A percentile compares a stretch with the other conserved stretches of the same genome.
These are phyloP conservation scores for Pluvianellus socialis DNA, from an alignment of 2,113 vertebrate species.

Conservation along the genomic window DNA sequence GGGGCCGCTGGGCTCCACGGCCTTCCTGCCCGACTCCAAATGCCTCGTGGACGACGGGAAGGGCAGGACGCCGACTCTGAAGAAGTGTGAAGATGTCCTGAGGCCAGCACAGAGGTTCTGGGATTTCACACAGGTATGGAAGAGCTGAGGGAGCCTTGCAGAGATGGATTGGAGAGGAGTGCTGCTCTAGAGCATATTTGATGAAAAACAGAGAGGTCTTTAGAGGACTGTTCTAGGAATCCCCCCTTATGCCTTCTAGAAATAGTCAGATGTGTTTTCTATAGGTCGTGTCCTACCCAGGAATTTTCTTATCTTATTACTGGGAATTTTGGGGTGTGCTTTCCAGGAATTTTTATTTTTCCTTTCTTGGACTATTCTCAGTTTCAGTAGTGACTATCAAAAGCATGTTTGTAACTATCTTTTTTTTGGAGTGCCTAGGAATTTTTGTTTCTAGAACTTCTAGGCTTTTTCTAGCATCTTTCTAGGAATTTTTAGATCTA, in stretches of 20 bases:
- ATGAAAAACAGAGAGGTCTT: not conserved
- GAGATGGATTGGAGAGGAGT: not conserved
- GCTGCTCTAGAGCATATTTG: not conserved
- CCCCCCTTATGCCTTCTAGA: not conserved
- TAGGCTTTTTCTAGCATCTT: not conserved
- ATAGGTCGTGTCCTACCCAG: fast-evolving
- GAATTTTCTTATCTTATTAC: not conserved
- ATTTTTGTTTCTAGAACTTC: not conserved
- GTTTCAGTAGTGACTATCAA: not conserved
- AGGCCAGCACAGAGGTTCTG: slow-evolving; percentile 89
- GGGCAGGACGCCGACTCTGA: slow-evolving; percentile 85
- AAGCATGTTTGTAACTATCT: not conserved
- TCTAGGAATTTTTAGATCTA: not conserved
- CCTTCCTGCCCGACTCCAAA: slow-evolving; percentile 95
- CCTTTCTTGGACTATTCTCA: not conserved
- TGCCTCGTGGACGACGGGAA: slow-evolving; percentile 92
- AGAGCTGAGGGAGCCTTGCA: not conserved
- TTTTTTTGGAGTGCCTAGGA: not conserved
- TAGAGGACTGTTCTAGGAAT: not conserved
- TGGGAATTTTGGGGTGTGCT: not conserved
- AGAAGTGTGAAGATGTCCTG: slow-evolving; percentile 86
- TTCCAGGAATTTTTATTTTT: not conserved
- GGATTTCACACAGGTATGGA: slow-evolving; percentile 94
- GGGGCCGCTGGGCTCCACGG: slow-evolving; percentile 92
- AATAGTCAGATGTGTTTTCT: not conserved